phyloP scores from a whole-genome alignment of 2,888 invertebrate genomes.

The Drosophila austrosaltans region DNA sequence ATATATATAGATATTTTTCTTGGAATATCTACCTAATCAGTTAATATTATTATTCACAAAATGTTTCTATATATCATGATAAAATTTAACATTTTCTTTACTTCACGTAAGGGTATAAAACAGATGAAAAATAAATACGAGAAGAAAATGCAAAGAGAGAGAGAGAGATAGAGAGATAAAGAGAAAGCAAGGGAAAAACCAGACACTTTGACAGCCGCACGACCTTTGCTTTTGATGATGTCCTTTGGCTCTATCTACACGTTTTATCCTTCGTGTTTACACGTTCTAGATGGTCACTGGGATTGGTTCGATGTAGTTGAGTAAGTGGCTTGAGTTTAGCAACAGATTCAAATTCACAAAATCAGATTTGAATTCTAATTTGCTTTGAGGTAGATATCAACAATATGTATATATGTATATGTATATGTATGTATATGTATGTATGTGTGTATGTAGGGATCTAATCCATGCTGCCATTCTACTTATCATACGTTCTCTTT shows the following conservation, averaged over 20 bases:
- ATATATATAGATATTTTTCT: no score
- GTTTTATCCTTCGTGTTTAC: slow-evolving; percentile 40
- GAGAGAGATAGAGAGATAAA: neutral
- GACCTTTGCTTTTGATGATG: slow-evolving; percentile 36
- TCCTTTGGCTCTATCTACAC: slow-evolving; percentile 31
- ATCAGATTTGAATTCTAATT: slow-evolving; percentile 13
- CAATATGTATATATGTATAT: neutral
- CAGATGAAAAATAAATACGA: no score
- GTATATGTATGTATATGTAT: neutral
- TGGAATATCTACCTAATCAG: no score
- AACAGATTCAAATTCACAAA: slow-evolving; percentile 15
- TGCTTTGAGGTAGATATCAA: slow-evolving; percentile 7
- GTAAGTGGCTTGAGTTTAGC: neutral
- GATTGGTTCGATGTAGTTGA: neutral
- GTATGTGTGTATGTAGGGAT: neutral
- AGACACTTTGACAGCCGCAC: slow-evolving; percentile 39
- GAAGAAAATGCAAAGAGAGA: no score
- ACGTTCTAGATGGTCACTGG: slow-evolving; percentile 33
- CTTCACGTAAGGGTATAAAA: no score
- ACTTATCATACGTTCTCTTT: no score
- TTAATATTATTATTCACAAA: no score
- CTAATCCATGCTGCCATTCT: no score
- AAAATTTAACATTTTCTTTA: no score
- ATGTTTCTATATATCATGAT: no score
- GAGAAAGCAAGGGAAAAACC: slow-evolving; percentile 14